A percentile compares a stretch with the other conserved stretches of the same genome.
Evolutionary conservation across 2,888 invertebrate species (phyloP).

Genomic region (Tubiluchus corallicola): DNA sequence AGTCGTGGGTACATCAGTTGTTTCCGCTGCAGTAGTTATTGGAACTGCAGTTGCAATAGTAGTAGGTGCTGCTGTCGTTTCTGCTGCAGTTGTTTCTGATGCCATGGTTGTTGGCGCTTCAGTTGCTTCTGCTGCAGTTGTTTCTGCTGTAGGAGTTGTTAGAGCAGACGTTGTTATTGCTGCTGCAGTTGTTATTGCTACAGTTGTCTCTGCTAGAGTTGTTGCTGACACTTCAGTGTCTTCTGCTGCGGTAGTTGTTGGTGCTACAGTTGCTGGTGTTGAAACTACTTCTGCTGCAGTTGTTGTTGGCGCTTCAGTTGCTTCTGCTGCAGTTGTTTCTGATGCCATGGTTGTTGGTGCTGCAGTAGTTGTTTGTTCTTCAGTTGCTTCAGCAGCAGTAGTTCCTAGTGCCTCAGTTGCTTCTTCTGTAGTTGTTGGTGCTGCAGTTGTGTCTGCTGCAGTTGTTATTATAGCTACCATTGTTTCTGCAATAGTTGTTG

Average conservation of each 20-base stretch:
- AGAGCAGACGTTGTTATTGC: background rate
- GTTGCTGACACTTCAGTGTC: background rate
- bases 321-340: too few relatives aligned
- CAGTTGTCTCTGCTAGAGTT: background rate
- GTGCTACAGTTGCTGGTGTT: background rate
- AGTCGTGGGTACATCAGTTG: background rate
- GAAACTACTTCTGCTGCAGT: too few relatives aligned
- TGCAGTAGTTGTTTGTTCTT: too few relatives aligned
- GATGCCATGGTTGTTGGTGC: too few relatives aligned
- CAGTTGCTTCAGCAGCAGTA: background rate
- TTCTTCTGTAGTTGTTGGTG: conserved; percentile 1
- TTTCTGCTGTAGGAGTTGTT: background rate
- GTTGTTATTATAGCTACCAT: background rate
- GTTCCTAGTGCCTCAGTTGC: background rate
- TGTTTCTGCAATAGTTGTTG: background rate
- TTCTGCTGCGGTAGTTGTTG: background rate
- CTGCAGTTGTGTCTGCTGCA: background rate
- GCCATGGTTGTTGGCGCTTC: background rate
- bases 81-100: background rate
- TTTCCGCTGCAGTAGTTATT: background rate
- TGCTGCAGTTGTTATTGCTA: background rate
- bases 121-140: background rate
- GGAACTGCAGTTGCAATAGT: background rate
- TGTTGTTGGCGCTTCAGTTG: too few relatives aligned
- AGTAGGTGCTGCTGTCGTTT: background rate